Evolutionary conservation across 2,888 invertebrate species (phyloP), one percentile per base, ranked within the genome.

Genomic region (Orchesellides sinensis): DNA sequence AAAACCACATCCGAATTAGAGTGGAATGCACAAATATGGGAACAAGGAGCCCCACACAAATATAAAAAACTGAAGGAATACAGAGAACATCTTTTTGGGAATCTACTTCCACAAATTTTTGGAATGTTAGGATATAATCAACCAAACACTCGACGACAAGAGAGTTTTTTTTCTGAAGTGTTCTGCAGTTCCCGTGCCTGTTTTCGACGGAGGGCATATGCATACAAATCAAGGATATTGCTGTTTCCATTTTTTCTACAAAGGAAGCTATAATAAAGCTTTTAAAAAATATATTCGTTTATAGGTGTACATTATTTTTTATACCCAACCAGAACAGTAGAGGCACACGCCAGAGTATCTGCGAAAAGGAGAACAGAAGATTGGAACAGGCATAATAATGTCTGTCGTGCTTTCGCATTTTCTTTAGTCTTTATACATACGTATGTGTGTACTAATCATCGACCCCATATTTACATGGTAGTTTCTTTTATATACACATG

Each of bases 401-500:
- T 40, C 10, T 40, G 10, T 40, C 14, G n/a, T 40, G 40, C 40
- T 14, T 40, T 10, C 32, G 10, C 32, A 32, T 32, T 32, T 10
- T 6, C 23, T 47, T 27, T n/a, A 25, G 3, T 17, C 45, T 66
- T 47, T 45, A 14, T 47, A 25, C 47, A 65, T 14, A 25, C 47
- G 32, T 8, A 29, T 12, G 10, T 29, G n/a, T n/a, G n/a, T 35
- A 10, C 32, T 35, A 29, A 32, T 35, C 61, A 4, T 35, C 32
- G 2, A 12, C 2, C 40, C 12, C n/a, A 23, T 56, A n/a, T 17
- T 69, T 54, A 21, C 12, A n/a, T 29, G 21, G 2, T 27, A 40
- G 17, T 35, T 63, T 19, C 32, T n/a, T 47, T 4, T 2, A 49
- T 52, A 52, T 52, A 52, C 65, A 25, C 68, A 68, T 52, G 68